Percentiles rank a stretch among this genome's conserved stretches.
These are phyloP conservation scores for Himalopsyche kuldschensis DNA, from an alignment of 2,888 invertebrate genomes.

Conservation along the genomic window DNA sequence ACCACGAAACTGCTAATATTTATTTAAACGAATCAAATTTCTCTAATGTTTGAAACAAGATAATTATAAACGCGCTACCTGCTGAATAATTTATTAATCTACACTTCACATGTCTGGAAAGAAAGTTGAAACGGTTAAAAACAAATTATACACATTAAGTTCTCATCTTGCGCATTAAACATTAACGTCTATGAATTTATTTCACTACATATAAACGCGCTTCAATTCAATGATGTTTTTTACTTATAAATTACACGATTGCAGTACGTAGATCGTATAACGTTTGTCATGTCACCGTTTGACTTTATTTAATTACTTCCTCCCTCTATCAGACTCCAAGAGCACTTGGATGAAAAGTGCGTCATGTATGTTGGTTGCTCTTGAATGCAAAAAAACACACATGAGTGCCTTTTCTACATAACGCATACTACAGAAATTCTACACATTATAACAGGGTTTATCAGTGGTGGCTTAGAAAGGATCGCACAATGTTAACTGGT, in stretches of 20 bases:
- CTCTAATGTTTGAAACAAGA: too few species aligned
- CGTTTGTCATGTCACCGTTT: neutral
- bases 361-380: neutral
- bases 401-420: neutral
- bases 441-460: neutral
- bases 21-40: too few species aligned
- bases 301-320: neutral
- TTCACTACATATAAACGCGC: neutral
- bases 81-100: too few species aligned
- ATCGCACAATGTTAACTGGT: too few species aligned
- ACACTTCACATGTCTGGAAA: neutral
- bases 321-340: neutral
- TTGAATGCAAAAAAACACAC: neutral
- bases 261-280: neutral
- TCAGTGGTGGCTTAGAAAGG: neutral
- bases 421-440: neutral
- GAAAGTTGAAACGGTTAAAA: neutral
- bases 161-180: neutral
- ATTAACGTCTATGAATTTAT: neutral
- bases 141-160: neutral
- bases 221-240: neutral
- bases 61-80: too few species aligned
- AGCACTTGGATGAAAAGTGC: neutral
- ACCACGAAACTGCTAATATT: too few species aligned
- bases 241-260: neutral